Conservation (phyloP, 2,888 invertebrate species). For the Patella pellucida region DNA sequence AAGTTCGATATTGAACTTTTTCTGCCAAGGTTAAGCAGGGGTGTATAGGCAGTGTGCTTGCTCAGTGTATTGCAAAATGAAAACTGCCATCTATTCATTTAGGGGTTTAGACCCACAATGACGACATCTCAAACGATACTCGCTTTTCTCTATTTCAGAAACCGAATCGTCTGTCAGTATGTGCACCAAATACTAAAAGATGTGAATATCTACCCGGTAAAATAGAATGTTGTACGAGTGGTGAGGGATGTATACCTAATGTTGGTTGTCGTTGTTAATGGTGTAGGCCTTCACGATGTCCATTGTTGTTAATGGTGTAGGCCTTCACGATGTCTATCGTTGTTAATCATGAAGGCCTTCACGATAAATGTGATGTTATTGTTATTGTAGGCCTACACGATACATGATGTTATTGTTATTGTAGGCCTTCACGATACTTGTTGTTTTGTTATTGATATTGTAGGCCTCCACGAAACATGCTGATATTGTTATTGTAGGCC, state of each 20-base stretch:
- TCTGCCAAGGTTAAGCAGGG: no score
- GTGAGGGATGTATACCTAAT: slow-evolving; percentile 52
- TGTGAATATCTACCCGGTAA: slow-evolving; percentile 52
- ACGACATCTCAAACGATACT: no score
- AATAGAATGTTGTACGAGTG: slow-evolving; percentile 48
- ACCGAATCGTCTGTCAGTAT: slow-evolving; percentile 4
- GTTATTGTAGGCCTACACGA: background rate
- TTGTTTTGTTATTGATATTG: no score
- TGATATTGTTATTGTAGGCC: no score
- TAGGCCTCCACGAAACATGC: no score
- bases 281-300: no score
- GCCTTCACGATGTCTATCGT: slow-evolving; percentile 23
- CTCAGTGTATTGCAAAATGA: no score
- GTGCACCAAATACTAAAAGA: slow-evolving; percentile 34
- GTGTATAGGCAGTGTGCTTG: no score
- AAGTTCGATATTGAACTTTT: no score
- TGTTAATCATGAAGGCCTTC: slow-evolving; percentile 12
- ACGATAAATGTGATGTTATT: background rate
- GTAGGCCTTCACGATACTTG: no score
- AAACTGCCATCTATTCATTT: no score
- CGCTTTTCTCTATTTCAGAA: background rate
- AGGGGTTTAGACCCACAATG: no score
- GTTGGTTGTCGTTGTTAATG: slow-evolving; percentile 52
- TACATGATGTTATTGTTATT: background rate
- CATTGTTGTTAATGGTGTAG: slow-evolving; percentile 27